Evolutionary conservation across 2,888 invertebrate species (phyloP).

Genomic region (Panorpa germanica): DNA sequence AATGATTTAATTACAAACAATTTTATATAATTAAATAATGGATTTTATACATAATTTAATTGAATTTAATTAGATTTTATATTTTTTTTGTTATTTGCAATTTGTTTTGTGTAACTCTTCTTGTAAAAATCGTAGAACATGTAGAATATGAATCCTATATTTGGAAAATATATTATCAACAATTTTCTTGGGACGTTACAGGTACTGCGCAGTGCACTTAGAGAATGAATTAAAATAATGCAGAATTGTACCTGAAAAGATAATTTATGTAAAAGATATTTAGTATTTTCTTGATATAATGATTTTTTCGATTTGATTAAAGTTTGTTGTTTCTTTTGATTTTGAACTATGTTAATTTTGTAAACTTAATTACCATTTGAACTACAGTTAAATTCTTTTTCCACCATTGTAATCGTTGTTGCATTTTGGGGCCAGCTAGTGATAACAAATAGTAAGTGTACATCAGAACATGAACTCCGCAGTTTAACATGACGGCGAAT

Average conservation of each 20-base stretch:
- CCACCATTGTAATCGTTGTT: constrained; percentile 32
- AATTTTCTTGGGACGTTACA: constrained; percentile 34
- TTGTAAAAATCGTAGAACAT: constrained; percentile 53
- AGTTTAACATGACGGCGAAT: constrained; percentile 44
- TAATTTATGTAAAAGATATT: constrained; percentile 9
- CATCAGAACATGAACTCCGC: constrained; percentile 53
- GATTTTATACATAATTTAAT: too few relatives aligned
- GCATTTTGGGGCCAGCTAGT: constrained; percentile 35
- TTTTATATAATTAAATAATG: too few relatives aligned
- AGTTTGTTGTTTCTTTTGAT: too few relatives aligned
- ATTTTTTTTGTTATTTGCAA: constrained; percentile 6
- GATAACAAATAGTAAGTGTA: constrained; percentile 52
- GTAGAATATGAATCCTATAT: constrained; percentile 42
- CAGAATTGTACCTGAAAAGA: constrained; percentile 42
- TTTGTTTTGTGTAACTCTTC: constrained; percentile 26
- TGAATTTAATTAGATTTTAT: constrained; percentile 3
- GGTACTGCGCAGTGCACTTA: constrained; percentile 30
- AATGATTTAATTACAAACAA: too few relatives aligned
- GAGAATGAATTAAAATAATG: constrained; percentile 36
- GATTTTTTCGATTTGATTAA: neutral
- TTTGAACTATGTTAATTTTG: neutral
- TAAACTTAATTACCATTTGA: constrained; percentile 38
- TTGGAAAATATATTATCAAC: constrained; percentile 34
- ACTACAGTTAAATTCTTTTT: constrained; percentile 40
- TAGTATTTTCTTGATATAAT: too few relatives aligned